Evolutionary conservation across 1,140 invertebrate species (phyloP), one percentile per base, ranked within the genome.

Genomic region (Drosophila murphyi): DNA sequence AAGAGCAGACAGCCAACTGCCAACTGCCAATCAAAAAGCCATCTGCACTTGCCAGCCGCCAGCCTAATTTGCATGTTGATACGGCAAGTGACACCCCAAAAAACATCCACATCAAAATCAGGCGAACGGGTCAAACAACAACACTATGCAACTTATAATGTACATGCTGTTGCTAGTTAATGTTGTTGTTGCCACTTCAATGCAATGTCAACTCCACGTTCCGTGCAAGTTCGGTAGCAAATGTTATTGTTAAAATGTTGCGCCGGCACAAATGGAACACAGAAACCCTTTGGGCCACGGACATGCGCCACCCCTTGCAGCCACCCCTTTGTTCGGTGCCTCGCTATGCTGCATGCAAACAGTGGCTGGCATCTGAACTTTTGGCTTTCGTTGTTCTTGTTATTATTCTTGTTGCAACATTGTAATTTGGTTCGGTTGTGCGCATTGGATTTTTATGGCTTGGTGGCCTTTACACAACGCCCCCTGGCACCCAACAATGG

Each of bases 11-110:
- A 39, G 60, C 29, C 45, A 43, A 64, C 51, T 48, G 78, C 60
- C 57, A 61, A 68, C 72, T 68, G 59, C n/a, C 80, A 88, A 89
- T 88, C 83, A 89, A 83, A 89, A 88, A 89, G 64, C 70, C 80
- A 88, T 88, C 83, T 89, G 77, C 76, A 76, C 57, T 75, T 74
- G 64, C 60, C 62, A 72, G 59, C 39, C 37, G 47, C 54, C 52
- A 63, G 77, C 50, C 57, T 82, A 88, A 88, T 88, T 89, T 88
- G 80, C 83, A 88, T 88, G 65, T 65, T 74, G 70, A 83, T 72
- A 60, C 64, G 60, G 54, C 45, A 62, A 70, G 39, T 62, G 72
- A 70, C 57, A 69, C 57, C 57, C 48, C 67, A 56, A 39, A 60
- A 41, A 20, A 12, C 35, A 70, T 34, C 28, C 6, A n/a, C 6